Conservation (phyloP, 30 jellyfish, hydroid and myxozoan species). For the Aurelia coerulea region DNA sequence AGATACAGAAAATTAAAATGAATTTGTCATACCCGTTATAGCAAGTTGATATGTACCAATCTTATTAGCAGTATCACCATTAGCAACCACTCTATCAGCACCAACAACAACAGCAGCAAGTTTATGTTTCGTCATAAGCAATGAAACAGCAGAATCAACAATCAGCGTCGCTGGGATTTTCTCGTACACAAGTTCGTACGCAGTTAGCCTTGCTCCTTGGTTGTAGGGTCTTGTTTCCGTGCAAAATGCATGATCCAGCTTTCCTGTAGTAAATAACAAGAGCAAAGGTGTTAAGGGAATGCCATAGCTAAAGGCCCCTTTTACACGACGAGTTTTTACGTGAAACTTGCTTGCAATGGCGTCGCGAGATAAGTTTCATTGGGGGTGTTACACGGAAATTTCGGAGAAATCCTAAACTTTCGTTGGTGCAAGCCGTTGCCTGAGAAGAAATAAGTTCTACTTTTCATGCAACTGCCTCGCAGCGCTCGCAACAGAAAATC, state of each 20-base stretch:
- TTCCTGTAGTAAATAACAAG: conserved; percentile 7
- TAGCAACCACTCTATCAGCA: conserved; percentile 94
- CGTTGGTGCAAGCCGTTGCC: too few species aligned
- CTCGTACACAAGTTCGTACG: conserved; percentile 85
- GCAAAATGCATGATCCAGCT: conserved; percentile 78
- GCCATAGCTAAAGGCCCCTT: too few species aligned
- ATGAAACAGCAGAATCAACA: conserved; percentile 90
- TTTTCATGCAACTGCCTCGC: too few species aligned
- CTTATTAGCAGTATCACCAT: conserved; percentile 97
- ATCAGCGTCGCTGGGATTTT: conserved; percentile 87
- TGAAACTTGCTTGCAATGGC: too few species aligned
- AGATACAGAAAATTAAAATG: too few species aligned
- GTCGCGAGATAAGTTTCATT: too few species aligned
- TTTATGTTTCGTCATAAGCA: conserved; percentile 74
- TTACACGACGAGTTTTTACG: too few species aligned
- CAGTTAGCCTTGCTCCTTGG: conserved; percentile 98
- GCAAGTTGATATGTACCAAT: conserved; percentile 97
- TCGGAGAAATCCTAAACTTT: too few species aligned
- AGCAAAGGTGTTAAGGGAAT: too few species aligned
- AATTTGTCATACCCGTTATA: conserved; percentile 42
- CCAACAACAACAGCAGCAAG: conserved; percentile 93
- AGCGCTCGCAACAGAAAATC: too few species aligned
- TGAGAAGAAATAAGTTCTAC: too few species aligned
- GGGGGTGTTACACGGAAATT: too few species aligned
- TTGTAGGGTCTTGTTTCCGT: conserved; percentile 98